Conservation (phyloP, 2,113 vertebrate species). For the Hypocryptadius cinnamomeus region DNA sequence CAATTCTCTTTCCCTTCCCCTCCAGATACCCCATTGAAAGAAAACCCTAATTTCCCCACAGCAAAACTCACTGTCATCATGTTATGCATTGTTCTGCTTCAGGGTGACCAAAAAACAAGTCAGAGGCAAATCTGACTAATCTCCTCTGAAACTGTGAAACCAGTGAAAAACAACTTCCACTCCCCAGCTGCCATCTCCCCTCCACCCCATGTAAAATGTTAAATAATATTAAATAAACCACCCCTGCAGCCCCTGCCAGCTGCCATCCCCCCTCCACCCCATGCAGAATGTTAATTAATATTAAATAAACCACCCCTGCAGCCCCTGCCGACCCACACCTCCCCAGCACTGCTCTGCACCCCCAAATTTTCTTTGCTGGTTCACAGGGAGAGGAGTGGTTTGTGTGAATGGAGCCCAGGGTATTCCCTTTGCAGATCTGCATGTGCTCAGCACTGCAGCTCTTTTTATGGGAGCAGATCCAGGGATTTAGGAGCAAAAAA, state of each 20-base stretch:
- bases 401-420: rapidly evolving
- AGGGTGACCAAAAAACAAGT: not conserved
- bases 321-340: not conserved
- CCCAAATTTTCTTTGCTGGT: not conserved
- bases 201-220: not conserved
- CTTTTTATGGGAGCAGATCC: not conserved
- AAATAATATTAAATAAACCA: not conserved
- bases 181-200: not conserved
- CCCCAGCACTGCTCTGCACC: not conserved
- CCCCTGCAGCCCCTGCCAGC: not conserved
- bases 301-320: not conserved
- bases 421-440: not conserved
- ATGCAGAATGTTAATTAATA: not conserved
- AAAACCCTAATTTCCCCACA: not conserved
- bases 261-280: not conserved
- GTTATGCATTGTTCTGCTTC: not conserved
- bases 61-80: not conserved
- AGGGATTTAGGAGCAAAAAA: not conserved
- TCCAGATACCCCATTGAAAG: not conserved
- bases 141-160: not conserved
- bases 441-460: not conserved
- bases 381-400: not conserved
- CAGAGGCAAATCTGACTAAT: constrained; percentile 11
- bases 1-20: not conserved
- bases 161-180: not conserved